Percentiles rank a stretch among this genome's conserved stretches.
These are phyloP conservation scores for Muricea muricata DNA, from an alignment of 92 coral and sea anemone genomes.

Conservation along the genomic window DNA sequence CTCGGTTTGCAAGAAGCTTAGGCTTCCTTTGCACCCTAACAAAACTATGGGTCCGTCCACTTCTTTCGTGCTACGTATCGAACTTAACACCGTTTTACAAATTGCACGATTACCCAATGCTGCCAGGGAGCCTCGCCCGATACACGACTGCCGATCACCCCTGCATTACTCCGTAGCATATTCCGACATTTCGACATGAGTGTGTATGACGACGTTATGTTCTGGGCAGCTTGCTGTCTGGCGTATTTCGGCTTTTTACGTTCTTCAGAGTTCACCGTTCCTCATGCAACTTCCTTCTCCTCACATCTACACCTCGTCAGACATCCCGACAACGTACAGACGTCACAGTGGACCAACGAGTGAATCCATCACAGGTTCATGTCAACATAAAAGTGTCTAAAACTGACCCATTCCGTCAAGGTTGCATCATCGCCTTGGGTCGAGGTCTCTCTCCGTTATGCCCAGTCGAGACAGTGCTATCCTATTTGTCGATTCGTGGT, in stretches of 20 bases:
- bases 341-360: slow-evolving; percentile 37
- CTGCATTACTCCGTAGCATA: slow-evolving; percentile 3
- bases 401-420: slow-evolving; percentile 41
- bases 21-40: not conserved
- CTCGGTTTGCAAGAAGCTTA: not conserved
- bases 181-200: not conserved
- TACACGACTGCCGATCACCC: slow-evolving; percentile 9
- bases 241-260: slow-evolving; percentile 53
- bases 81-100: not conserved
- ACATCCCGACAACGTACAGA: slow-evolving; percentile 15
- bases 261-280: slow-evolving; percentile 45
- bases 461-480: slow-evolving; percentile 19
- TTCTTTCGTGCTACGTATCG: not conserved
- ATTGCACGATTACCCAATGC: slow-evolving; percentile 17
- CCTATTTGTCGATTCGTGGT: slow-evolving; percentile 31
- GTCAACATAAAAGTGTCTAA: slow-evolving; percentile 35
- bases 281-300: slow-evolving; percentile 9
- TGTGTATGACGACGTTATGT: slow-evolving; percentile 6
- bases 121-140: slow-evolving; percentile 1
- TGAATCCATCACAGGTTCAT: slow-evolving; percentile 31
- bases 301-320: slow-evolving; percentile 36
- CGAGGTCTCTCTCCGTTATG: slow-evolving; percentile 26
- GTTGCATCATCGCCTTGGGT: slow-evolving; percentile 29
- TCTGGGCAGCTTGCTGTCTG: slow-evolving; percentile 47
- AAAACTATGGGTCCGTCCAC: not conserved